Base-by-base conservation (phyloP, 2,797 vertebrate genomes). In the Acomys russatus region DNA sequence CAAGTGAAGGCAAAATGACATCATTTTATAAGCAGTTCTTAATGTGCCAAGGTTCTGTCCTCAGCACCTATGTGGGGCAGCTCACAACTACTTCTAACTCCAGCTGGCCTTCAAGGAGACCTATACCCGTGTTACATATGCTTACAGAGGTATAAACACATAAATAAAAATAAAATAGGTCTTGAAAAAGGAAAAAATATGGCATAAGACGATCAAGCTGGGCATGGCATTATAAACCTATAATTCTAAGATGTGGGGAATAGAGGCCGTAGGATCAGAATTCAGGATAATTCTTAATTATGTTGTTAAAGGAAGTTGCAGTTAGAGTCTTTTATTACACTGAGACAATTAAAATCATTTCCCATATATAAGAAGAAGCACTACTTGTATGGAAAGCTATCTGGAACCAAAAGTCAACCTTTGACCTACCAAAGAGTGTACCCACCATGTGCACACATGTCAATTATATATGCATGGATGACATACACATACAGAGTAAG, bases 331-430 rank as follows among this genome's bases (percentile, higher is more conserved):
- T 54, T n/a, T 70, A 68, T 51, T 68, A 68, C 22, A 33, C 61
- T 91, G 93, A 80, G 68, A 76, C 12, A 84, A 86, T 82, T 49
- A 77, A 92, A 97, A 96, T 11, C 71, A 78, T 73, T 95, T 56
- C 18, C 92, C 86, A 90, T 14, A 0, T 92, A 84, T 66, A 88
- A 74, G 61, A 92, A 88, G 23, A 92, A 88, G 35, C 25, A 95
- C 68, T 61, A 91, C 33, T 94, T 68, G n/a, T 56, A 56, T 66
- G 35, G 68, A 91, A 95, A 84, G 38, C 63, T 84, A 73, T 33
- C 63, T 91, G 70, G 56, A 22, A 73, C 33, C 14, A 54, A 71
- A 87, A 87, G 85, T 73, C 51, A 73, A 73, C 49, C 49, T 86
- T 70, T 71, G 84, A 33, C 68, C 68, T 56, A 17, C 51, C 51